These are phyloP conservation scores for Craniophora ligustri DNA, from an alignment of 2,888 invertebrate species.

Conservation along the genomic window DNA sequence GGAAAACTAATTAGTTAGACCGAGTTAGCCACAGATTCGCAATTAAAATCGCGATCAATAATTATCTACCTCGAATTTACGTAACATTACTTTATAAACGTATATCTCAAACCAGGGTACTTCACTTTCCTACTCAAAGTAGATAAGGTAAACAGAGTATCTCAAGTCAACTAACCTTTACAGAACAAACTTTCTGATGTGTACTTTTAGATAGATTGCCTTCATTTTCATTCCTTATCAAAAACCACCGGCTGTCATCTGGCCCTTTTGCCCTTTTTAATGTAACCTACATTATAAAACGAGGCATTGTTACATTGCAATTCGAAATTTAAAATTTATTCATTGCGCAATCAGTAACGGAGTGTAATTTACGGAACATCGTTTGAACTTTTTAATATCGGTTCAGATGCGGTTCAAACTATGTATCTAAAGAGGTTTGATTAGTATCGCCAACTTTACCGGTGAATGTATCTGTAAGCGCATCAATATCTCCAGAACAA, in stretches of 20 bases:
- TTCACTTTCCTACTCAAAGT: slow-evolving; percentile 27
- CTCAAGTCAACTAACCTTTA: slow-evolving; percentile 44
- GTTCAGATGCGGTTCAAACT: slow-evolving; percentile 41
- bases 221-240: slow-evolving; percentile 49
- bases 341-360: slow-evolving; percentile 31
- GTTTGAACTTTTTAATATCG: slow-evolving; percentile 39
- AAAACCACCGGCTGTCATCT: slow-evolving; percentile 41
- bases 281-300: slow-evolving; percentile 47
- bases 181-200: slow-evolving; percentile 50
- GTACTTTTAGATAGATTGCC: slow-evolving; percentile 49
- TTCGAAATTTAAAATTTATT: slow-evolving; percentile 29
- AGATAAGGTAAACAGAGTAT: slow-evolving; percentile 45
- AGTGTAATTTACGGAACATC: slow-evolving; percentile 44
- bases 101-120: slow-evolving; percentile 26
- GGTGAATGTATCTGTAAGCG: slow-evolving; percentile 9
- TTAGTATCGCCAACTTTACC: slow-evolving; percentile 16
- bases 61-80: slow-evolving; percentile 33
- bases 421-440: slow-evolving; percentile 25
- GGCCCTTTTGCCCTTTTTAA: slow-evolving; percentile 51
- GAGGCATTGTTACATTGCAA: slow-evolving; percentile 44
- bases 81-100: slow-evolving; percentile 35
- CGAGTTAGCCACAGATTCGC: slow-evolving; percentile 35
- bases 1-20: slow-evolving; percentile 43
- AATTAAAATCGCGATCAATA: slow-evolving; percentile 42
- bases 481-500: neutral